Base-by-base conservation (phyloP, 2,797 vertebrate genomes). In the Centropyge bicolor region DNA sequence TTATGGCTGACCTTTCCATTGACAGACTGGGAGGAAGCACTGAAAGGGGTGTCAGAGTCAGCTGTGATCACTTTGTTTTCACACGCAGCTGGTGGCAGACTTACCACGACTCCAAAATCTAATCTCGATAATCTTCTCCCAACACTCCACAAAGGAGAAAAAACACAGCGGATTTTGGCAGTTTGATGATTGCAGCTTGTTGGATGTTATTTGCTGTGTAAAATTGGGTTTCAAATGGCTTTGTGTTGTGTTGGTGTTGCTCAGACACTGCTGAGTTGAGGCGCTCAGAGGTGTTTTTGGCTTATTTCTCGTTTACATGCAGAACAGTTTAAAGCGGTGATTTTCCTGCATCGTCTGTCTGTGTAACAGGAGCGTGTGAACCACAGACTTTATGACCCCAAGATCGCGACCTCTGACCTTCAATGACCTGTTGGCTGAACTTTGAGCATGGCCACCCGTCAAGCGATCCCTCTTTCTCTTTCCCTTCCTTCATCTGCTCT, bases 361-460 rank as follows among this genome's bases (percentile, higher is more conserved):
- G 24, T 81, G 69, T 46, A 22, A 75, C 69, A 6, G 55, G 84
- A 89, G 84, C 81, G 78, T 92, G 92, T 91, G 90, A 92, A 93
- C 90, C 86, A 17, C 64, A 70, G 74, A 76, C 80, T 80, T 76
- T 54, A 65, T 57, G 80, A 85, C 84, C 75, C 41, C 6, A 1
- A 70, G 89, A 62, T 85, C 38, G 1, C 2, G 22, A 89, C 64
- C 89, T 70, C 78, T 73, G 83, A 91, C 86, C 85, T 78, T 46
- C 70, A 45, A 52, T 49, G 76, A 22, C 75, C 65, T 38, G 6
- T 8, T 41, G 51, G 64, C 24, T 73, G 80, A 87, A 69, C 86
- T 63, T 43, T 73, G 68, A 80, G 64, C 69, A 10, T 1, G 72
- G 74, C 84, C 88, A 86, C 87, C 83, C 61, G 45, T 87, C 85